Evolutionary conservation across 1,140 invertebrate species (phyloP), one percentile per base, ranked within the genome.

Genomic region (Galleria mellonella): DNA sequence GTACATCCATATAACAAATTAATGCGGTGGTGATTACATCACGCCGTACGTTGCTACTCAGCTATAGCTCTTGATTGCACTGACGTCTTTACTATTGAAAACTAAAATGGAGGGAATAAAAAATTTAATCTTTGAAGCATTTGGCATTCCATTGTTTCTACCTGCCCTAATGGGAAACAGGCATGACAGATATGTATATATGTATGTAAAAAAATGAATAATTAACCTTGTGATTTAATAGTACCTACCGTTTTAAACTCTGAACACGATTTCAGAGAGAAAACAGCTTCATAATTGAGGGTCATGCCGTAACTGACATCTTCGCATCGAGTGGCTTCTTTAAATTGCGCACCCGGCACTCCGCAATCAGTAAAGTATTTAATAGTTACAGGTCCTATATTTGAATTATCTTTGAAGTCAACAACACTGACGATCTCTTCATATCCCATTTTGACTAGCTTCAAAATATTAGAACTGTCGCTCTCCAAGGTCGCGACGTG

Each of bases 401-500:
- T 65, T 30, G 87, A 78, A 39, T 89, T 85, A 35, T 90, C 88
- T 28, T 78, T 72, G 43, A 91, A 90, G 48, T 87, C 82, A 1
- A 90, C 88, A 14, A 87, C 83, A 36, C 87, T 88, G 0, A 88
- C 83, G 28, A 89, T 86, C 38, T 88, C 86, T 68, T 88, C 83
- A 46, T 89, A 90, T 56, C 89, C 90, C 47, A 86, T 87, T 47
- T 87, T 88, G 3, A 91, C 87, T 13, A 91, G 55, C 45, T 90
- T 88, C 35, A 91, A 59, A 32, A 91, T 89, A 57, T 91, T 91
- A 0, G 87, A 88, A 33, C 89, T 90, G 74, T 90, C 87, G 11
- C 81, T 81, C 45, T 88, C 86, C 12, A 91, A 50, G 31, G 85
- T 87, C 2, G 89, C 89, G 5, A 91, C 88, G 61, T 87, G 90